Base-by-base conservation (phyloP, 2,797 vertebrate genomes). In the Anguilla anguilla region DNA sequence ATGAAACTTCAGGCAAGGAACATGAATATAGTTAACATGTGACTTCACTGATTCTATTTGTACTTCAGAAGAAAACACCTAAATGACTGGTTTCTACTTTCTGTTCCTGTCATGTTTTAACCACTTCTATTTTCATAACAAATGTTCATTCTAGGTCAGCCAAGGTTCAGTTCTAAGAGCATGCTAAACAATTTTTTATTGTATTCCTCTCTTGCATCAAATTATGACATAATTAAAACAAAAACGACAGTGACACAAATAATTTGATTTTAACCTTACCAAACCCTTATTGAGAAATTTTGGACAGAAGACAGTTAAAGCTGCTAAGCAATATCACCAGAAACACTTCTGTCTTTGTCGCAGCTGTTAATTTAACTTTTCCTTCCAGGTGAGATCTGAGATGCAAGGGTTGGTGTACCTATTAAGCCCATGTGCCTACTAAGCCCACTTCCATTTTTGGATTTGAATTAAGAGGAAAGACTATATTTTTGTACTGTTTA, bases 91-190 rank as follows among this genome's bases (percentile, higher is more conserved):
- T 82, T 82, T 82, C 79, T 51, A 51, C 43, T 82, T 82, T 82
- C 79, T 82, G 6, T 82, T 82, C 79, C 79, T 82, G 79, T 82
- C 79, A n/a, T 51, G 79, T 51, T 82, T 82, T 82, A 51, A 82
- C 79, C 79, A 82, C 28, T 82, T 49, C 79, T 82, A 82, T 51
- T 82, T 82, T 82, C 79, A 82, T 51, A 82, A 82, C 79, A 51
- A 51, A 49, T 82, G 79, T 82, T 43, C 15, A 43, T 77, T 51
- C 43, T 46, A 51, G 43, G 51, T 82, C 79, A 82, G 11, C 79
- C 46, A n/a, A 82, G 46, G 79, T 51, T 49, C 77, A 81, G 22
- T 22, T 46, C 35, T 46, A 46, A 46, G 49, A 81, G 49, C 43
- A 25, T 51, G 43, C 46, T 46, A n/a, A 51, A 82, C 46, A 49